Base-by-base conservation (phyloP, 2,888 invertebrate species). In the Orthosia incerta region DNA sequence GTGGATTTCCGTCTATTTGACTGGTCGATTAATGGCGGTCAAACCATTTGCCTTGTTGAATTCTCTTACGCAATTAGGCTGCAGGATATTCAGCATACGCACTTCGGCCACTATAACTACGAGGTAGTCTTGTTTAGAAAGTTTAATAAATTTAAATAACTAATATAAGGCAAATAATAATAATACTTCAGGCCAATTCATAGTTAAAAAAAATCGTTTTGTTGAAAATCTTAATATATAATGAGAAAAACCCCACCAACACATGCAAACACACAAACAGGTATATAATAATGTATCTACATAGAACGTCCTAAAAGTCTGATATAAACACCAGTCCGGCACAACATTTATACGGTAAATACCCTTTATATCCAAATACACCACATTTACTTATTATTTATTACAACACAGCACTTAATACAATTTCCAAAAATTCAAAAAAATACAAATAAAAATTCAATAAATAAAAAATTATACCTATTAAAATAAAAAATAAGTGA, bases 351-450 rank as follows among this genome's bases (percentile, higher is more conserved):
- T 81, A 84, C 77, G 85, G 86, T 87, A 88, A 89, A 89, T 89
- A 89, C 88, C 89, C 88, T 88, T 88, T 85, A 85, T 84, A 87
- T 87, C 88, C 88, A 88, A 88, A 80, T 79, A 83, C 82, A 77
- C 69, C 74, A 74, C 84, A 80, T 76, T 70, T 72, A 80, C 59
- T 66, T 84, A 84, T 57, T 39, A 67, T 63, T 64, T 39, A 67
- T 63, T 64, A 72, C 60, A 76, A 80, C 70, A 84, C 73, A 73
- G 72, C 67, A 61, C 59, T 55, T 60, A 80, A 71, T 69, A 80
- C 56, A 71, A 62, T 72, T 66, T 64, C 46, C 26, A 77, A 71
- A 26, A 46, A 51, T 53, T 20, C 9, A 60, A 73, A 2, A 12
- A 23, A 56, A 2, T 18, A 31, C 0, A 62, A 53, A 39, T 39